Percentiles rank a stretch among this genome's conserved stretches.
These are phyloP conservation scores for Pontoporia blainvillei DNA, from an alignment of 2,113 vertebrate species.

Conservation along the genomic window DNA sequence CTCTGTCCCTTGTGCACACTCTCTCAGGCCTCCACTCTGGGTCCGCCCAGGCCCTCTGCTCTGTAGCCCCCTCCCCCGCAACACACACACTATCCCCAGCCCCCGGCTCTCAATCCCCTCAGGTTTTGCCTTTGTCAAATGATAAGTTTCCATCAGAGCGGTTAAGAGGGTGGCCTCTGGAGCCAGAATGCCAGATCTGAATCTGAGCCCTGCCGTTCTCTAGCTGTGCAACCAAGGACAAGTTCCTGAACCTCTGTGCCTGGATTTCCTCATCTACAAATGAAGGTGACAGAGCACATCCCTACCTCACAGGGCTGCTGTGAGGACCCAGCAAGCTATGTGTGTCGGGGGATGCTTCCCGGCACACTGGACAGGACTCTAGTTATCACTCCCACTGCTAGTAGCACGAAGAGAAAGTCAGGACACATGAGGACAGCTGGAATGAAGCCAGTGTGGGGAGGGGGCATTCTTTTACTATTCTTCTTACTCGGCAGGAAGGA, in stretches of 20 bases:
- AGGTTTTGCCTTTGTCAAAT: neutral
- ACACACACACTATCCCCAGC: neutral
- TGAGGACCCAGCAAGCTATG: fast-evolving
- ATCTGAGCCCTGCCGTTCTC: neutral
- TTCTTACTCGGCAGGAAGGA: neutral
- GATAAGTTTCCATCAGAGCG: too few relatives aligned
- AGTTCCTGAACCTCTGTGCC: neutral
- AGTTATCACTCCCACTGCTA: fast-evolving
- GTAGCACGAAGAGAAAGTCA: neutral
- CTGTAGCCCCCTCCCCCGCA: neutral
- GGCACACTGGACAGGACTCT: neutral
- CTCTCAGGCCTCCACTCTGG: neutral
- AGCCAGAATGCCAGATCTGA: neutral
- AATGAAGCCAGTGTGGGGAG: too few relatives aligned
- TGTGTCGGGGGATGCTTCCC: fast-evolving
- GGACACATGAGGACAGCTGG: neutral
- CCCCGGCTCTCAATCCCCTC: neutral
- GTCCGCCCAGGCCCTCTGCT: neutral
- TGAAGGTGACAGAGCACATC: neutral
- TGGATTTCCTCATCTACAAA: neutral
- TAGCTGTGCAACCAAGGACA: neutral
- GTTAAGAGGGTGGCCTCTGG: neutral
- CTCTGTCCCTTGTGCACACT: too few relatives aligned
- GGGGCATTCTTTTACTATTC: neutral
- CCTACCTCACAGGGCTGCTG: neutral